Evolutionary conservation across 2,797 vertebrate genomes (phyloP), one percentile per base, ranked within the genome.

Genomic region (Craterocephalus amniculus): DNA sequence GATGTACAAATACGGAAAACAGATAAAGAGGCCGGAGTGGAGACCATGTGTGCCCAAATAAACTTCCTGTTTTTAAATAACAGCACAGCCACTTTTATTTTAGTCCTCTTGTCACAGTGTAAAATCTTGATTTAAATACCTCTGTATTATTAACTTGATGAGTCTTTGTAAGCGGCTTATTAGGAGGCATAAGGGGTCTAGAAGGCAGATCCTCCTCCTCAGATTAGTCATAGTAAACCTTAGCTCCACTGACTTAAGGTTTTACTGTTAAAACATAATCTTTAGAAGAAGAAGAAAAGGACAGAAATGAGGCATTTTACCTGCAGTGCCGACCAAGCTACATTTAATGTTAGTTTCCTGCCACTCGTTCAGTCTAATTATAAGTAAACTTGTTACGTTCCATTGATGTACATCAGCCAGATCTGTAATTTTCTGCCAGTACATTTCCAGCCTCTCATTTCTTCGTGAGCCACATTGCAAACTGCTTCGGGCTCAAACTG

Each of bases 151-250:
- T 55, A 67, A 58, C 54, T 49, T 40, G 0, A 70, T 74, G 14
- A 55, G 35, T 74, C 69, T 63, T 35, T 58, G 29, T 83, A 80
- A 83, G 71, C 80, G 43, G 82, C 81, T 83, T 79, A 71, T 6
- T 54, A 51, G 58, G 61, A 20, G 56, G 72, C 58, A 0, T 29
- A 63, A 34, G 27, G 26, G 38, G 61, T 27, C 24, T 31, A 2
- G 49, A 32, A 55, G 57, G 55, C 36, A 68, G 70, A 72, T 72
- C 59, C 64, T 71, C 65, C 40, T 76, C 60, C 62, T 58, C 31
- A 61, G 63, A 51, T 79, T 43, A 81, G 65, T 61, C 52, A 49
- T 20, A 40, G 55, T 63, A 71, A 79, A 72, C 49, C 74, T 74
- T 55, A 77, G 59, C 64, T 51, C 12, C 31, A 24, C 57, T 52